Conservation (phyloP, 2,113 vertebrate genomes). For the Bufo bufo region DNA sequence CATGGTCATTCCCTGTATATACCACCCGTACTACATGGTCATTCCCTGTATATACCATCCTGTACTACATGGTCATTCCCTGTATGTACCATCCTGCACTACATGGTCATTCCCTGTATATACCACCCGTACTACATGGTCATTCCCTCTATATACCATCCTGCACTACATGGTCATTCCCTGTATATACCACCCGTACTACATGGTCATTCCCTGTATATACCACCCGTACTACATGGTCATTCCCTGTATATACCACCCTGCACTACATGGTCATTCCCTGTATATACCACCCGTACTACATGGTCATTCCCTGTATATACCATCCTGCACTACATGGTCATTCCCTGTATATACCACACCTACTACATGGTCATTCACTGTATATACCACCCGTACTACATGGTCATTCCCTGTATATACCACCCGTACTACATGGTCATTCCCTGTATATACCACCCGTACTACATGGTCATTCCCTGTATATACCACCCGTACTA, state of each 20-base stretch:
- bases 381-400: neutral
- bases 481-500: neutral
- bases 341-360: neutral
- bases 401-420: neutral
- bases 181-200: neutral
- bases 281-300: neutral
- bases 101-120: neutral
- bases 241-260: neutral
- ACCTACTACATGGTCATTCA: neutral
- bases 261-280: neutral
- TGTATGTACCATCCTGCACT: neutral
- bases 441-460: neutral
- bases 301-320: neutral
- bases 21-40: neutral
- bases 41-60: neutral
- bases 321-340: neutral
- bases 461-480: neutral
- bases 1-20: no score
- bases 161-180: neutral
- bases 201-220: neutral
- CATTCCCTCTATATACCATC: neutral
- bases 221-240: neutral
- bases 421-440: no score
- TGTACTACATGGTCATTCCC: neutral
- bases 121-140: neutral